Percentiles rank a stretch among this genome's conserved stretches.
phyloP scores from a whole-genome alignment of 2,113 vertebrate species.

The Caloenas nicobarica region DNA sequence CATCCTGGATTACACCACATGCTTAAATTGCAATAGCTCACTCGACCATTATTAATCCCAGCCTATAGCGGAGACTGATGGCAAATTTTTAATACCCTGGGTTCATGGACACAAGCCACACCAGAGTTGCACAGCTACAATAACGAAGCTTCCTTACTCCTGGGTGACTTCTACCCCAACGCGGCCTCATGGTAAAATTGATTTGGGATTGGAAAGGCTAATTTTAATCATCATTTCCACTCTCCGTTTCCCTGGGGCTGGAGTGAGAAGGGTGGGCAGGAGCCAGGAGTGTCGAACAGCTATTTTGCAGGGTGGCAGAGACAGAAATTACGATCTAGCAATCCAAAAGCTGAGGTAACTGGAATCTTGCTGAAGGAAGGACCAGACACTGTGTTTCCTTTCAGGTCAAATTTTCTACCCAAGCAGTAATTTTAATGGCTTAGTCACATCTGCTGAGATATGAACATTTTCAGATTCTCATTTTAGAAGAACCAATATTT shows the following conservation, averaged over 20 bases:
- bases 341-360: not conserved
- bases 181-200: not conserved
- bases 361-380: not conserved
- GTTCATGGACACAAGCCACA: not conserved
- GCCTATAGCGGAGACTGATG: fast-evolving
- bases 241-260: not conserved
- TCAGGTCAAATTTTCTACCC: not conserved
- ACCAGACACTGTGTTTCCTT: not conserved
- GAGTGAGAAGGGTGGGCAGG: not conserved
- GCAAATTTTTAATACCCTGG: not conserved
- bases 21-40: not conserved
- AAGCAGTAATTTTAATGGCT: not conserved
- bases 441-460: not conserved
- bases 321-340: not conserved
- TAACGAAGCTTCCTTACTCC: not conserved
- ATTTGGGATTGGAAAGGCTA: not conserved
- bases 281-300: not conserved
- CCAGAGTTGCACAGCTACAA: not conserved
- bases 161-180: fast-evolving
- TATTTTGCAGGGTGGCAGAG: not conserved
- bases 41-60: not conserved
- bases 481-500: not conserved
- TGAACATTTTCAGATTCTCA: not conserved
- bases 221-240: not conserved
- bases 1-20: not conserved